Evolutionary conservation across 1,140 invertebrate genomes (phyloP).

Genomic region (Oryzaephilus surinamensis): DNA sequence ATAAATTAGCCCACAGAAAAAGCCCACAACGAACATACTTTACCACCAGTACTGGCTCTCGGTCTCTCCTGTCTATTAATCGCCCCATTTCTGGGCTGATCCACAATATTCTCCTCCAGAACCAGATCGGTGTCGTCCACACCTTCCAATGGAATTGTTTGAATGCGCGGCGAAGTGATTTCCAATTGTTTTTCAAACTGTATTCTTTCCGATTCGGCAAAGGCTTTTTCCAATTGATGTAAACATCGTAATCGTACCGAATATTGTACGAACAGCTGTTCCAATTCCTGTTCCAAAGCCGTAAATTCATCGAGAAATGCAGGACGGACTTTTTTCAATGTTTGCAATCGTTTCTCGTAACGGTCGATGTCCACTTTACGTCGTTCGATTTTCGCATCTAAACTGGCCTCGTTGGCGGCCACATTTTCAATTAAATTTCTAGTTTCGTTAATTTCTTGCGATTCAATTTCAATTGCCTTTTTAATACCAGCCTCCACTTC

Average conservation of each 20-base stretch:
- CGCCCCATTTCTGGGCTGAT: slow-evolving; percentile 13
- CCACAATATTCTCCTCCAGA: slow-evolving; percentile 16
- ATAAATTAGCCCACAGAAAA: neutral
- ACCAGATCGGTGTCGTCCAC: slow-evolving; percentile 7
- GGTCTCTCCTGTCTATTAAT: slow-evolving; percentile 27
- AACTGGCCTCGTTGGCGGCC: slow-evolving; percentile 69
- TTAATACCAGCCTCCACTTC: slow-evolving; percentile 68
- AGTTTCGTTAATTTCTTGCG: slow-evolving; percentile 59
- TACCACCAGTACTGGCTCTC: slow-evolving; percentile 28
- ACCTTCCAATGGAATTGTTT: slow-evolving; percentile 29
- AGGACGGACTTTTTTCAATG: slow-evolving; percentile 90
- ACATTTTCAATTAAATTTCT: slow-evolving; percentile 72
- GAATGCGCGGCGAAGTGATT: slow-evolving; percentile 19
- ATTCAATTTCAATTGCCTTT: slow-evolving; percentile 55
- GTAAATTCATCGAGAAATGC: slow-evolving; percentile 97
- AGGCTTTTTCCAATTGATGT: slow-evolving; percentile 66
- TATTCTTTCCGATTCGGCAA: slow-evolving; percentile 56
- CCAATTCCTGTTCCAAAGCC: slow-evolving; percentile 76
- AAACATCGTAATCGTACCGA: slow-evolving; percentile 78
- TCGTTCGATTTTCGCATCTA: slow-evolving; percentile 88
- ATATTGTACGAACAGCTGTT: slow-evolving; percentile 78
- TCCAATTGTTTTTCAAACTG: slow-evolving; percentile 29
- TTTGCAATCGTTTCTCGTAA: slow-evolving; percentile 84
- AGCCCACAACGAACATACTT: neutral
- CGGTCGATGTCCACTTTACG: slow-evolving; percentile 80